Evolutionary conservation across 1,140 invertebrate genomes (phyloP).

Genomic region (Heliconius hewitsoni): DNA sequence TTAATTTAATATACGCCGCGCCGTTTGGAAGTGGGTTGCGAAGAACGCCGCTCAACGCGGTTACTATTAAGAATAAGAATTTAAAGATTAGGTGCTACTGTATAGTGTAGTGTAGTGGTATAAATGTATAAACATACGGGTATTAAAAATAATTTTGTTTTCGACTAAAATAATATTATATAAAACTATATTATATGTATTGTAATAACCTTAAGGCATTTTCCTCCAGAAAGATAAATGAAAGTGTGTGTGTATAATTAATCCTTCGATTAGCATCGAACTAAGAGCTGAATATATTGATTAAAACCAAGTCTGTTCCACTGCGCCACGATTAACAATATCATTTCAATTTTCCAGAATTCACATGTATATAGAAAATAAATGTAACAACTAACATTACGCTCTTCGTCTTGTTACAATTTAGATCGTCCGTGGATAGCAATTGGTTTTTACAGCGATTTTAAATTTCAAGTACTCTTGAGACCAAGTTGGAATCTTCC

Average conservation of each 20-base stretch:
- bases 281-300: too few relatives aligned
- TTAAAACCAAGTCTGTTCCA: too few relatives aligned
- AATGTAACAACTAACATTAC: not conserved
- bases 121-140: not conserved
- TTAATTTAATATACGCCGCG: constrained; percentile 64
- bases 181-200: too few relatives aligned
- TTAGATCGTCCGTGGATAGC: not conserved
- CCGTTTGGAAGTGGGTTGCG: constrained; percentile 55
- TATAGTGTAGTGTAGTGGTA: not conserved
- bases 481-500: constrained; percentile 19
- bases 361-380: not conserved
- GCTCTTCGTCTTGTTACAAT: not conserved
- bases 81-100: not conserved
- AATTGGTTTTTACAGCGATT: constrained; percentile 18
- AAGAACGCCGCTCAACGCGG: constrained; percentile 36
- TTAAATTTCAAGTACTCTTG: constrained; percentile 18
- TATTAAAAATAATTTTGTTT: not conserved
- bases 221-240: too few relatives aligned
- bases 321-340: too few relatives aligned
- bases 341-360: too few relatives aligned
- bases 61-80: constrained; percentile 28
- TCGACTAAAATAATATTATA: too few relatives aligned
- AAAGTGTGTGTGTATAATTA: too few relatives aligned
- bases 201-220: too few relatives aligned
- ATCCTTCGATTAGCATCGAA: too few relatives aligned